Evolutionary conservation across 1,140 invertebrate species (phyloP), one percentile per base, ranked within the genome.

Genomic region (Arion vulgaris): DNA sequence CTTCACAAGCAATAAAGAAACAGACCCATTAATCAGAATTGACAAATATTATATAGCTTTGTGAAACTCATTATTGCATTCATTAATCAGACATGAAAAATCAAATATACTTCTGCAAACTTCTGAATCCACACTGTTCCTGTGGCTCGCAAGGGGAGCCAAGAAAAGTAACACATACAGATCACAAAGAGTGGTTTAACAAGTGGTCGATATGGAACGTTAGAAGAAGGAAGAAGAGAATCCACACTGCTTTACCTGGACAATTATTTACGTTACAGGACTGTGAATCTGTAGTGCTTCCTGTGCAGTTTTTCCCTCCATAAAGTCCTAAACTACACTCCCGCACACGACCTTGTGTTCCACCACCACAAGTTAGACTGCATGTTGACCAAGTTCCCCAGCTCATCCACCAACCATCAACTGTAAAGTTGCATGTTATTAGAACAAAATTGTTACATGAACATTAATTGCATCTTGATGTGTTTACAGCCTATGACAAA

Each of bases 321-420:
- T 86, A 84, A 34, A 80, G 72, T 4, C 86, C 86, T 17, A 75
- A 71, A 23, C 80, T 41, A 80, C 87, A 88, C 34, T 74, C 82
- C 71, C 90, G 77, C 0, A 80, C 94, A 17, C 97, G 94, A 71
- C 94, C 95, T 13, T 95, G 93, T 66, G 95, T 93, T 0, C 97
- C 97, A 90, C 96, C 96, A 0, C 97, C 97, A 91, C 97, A 99
- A 0, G 95, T 95, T 0, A 96, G 95, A 85, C 95, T 96, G 92
- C 97, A 99, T 0, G 95, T 93, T 7, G 96, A 95, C 97, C 97
- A 98, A 94, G 36, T 95, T 94, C 2, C 94, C 94, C 80, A 96
- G 0, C 71, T 38, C 9, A 45, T n/a, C 86, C 88, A 90, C 17
- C 78, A 57, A 5, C 89, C 89, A 77, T 90, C 86, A 36, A 90